Conservation (phyloP, 37 sponge, comb jelly and placozoan genomes). For the Mnemiopsis leidyi region DNA sequence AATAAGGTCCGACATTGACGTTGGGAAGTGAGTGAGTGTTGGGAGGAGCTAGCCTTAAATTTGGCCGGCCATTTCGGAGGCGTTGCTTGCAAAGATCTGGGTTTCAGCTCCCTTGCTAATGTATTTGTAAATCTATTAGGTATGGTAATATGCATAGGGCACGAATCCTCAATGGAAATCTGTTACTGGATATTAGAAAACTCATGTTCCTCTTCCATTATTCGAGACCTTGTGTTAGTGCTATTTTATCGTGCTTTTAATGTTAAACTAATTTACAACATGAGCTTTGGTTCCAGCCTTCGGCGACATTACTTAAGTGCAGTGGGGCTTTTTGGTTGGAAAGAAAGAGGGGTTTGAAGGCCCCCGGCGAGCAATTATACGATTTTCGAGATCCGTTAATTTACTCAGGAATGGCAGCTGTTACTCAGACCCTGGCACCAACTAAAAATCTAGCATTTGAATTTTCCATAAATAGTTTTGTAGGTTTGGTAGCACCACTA, state of each 20-base stretch:
- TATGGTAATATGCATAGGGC: conserved; percentile 1
- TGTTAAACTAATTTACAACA: no score
- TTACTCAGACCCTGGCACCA: no score
- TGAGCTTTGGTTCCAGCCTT: no score
- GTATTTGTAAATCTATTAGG: neutral
- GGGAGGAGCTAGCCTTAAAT: neutral
- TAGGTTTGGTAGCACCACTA: neutral
- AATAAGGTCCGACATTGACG: no score
- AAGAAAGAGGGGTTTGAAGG: neutral
- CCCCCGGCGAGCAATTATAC: neutral
- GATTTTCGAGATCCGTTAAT: neutral
- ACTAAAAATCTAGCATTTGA: neutral
- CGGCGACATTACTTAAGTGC: no score
- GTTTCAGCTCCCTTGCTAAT: neutral
- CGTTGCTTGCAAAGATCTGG: conserved; percentile 14
- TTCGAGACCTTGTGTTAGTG: no score
- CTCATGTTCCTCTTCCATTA: neutral
- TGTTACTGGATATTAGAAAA: neutral
- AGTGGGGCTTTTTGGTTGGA: no score
- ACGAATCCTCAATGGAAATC: neutral
- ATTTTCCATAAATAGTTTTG: neutral
- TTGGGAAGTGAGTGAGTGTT: neutral
- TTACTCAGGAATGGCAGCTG: neutral
- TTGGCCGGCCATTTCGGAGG: neutral
- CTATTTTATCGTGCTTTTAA: no score